These are phyloP conservation scores for Stomatorhinus walkeri DNA, from an alignment of 2,797 vertebrate species.

Conservation along the genomic window DNA sequence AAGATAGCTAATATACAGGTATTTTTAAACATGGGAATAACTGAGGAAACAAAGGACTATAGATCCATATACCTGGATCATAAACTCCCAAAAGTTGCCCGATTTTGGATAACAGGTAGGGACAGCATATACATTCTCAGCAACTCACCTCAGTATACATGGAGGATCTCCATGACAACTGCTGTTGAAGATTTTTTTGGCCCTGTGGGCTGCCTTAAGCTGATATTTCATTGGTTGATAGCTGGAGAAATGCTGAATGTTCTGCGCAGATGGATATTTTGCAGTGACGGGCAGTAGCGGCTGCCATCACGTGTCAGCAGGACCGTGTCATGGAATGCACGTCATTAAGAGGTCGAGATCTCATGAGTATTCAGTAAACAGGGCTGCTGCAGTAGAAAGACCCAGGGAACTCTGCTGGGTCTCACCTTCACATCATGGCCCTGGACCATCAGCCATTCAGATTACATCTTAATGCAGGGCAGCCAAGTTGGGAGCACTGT, in stretches of 20 bases:
- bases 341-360: not conserved
- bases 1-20: not conserved
- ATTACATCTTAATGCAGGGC: not conserved
- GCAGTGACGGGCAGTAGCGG: not conserved
- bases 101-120: not conserved
- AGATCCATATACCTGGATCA: not conserved
- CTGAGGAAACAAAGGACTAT: not conserved
- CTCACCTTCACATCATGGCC: not conserved
- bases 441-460: not conserved
- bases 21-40: not conserved
- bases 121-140: not conserved
- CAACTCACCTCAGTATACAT: not conserved
- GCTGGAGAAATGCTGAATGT: constrained; percentile 3
- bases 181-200: constrained; percentile 17
- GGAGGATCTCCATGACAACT: constrained; percentile 24
- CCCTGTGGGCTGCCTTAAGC: constrained; percentile 2
- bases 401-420: not conserved
- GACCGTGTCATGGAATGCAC: not conserved
- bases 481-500: not conserved
- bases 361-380: constrained; percentile 11
- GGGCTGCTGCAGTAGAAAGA: constrained; percentile 7
- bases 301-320: not conserved
- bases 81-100: not conserved
- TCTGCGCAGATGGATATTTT: not conserved
- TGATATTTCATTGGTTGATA: constrained; percentile 14